phyloP scores from a whole-genome alignment of 2,888 invertebrate species.

The Eledona agricola region DNA sequence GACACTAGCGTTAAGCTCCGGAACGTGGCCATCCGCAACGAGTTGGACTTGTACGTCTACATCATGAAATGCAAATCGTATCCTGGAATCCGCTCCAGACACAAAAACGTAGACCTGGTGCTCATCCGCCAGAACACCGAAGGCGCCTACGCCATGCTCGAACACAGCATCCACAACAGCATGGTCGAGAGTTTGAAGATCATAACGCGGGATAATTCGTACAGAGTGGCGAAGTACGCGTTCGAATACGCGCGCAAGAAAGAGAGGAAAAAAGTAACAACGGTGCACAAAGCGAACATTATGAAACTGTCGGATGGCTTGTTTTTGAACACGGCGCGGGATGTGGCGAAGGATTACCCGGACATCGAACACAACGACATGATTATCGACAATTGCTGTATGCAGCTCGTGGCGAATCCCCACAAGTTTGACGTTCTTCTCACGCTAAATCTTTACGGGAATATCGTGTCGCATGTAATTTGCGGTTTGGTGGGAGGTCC shows the following conservation, averaged over 20 bases:
- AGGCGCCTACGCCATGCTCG: constrained; percentile 71
- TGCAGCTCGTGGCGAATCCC: constrained; percentile 53
- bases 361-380: constrained; percentile 51
- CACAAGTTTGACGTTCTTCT: constrained; percentile 54
- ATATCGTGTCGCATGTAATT: constrained; percentile 52
- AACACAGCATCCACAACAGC: constrained; percentile 69
- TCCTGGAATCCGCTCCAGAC: constrained; percentile 62
- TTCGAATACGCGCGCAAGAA: constrained; percentile 68
- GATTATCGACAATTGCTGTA: constrained; percentile 54
- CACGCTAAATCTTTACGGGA: constrained; percentile 57
- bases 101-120: constrained; percentile 63
- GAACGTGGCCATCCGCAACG: constrained; percentile 66
- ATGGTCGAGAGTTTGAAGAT: constrained; percentile 70
- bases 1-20: constrained; percentile 1
- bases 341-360: constrained; percentile 51
- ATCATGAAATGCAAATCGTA: constrained; percentile 66
- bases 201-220: constrained; percentile 64
- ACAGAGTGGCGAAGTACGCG: constrained; percentile 68
- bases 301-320: constrained; percentile 56
- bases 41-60: constrained; percentile 68
- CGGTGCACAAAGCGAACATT: constrained; percentile 72
- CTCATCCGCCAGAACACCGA: constrained; percentile 73
- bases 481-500: constrained; percentile 56
- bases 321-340: constrained; percentile 51
- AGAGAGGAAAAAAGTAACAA: constrained; percentile 69